These are phyloP conservation scores for Megalops cyprinoides DNA, from an alignment of 2,797 vertebrate genomes.

Conservation along the genomic window DNA sequence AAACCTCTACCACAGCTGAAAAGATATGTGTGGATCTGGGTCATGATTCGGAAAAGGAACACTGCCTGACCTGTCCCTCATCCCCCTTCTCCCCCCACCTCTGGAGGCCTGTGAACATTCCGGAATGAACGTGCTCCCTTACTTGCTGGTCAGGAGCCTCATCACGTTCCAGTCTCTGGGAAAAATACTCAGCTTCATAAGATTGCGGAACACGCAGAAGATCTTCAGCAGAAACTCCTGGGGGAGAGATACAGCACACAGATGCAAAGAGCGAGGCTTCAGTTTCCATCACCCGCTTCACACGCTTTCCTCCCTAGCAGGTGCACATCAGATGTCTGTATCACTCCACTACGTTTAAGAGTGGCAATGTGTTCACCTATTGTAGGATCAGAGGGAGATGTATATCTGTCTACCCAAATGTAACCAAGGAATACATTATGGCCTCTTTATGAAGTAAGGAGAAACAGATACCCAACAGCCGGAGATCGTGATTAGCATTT, in stretches of 20 bases:
- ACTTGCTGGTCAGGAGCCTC: constrained; percentile 98
- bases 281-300: background rate
- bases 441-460: background rate
- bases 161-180: constrained; percentile 98
- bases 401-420: no score
- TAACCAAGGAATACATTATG: background rate
- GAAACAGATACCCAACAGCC: background rate
- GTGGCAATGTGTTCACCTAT: background rate
- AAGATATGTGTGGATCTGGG: background rate
- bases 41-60: background rate
- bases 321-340: no score
- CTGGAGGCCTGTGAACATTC: background rate
- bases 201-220: constrained; percentile 98
- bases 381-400: no score
- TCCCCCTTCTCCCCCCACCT: background rate
- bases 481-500: background rate
- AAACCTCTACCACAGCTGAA: background rate
- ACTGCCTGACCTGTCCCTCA: background rate
- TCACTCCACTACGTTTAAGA: no score
- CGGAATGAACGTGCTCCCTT: constrained; percentile 53
- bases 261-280: background rate
- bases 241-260: constrained; percentile 25
- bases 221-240: constrained; percentile 98
- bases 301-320: no score
- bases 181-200: constrained; percentile 98